Evolutionary conservation across 2,797 vertebrate genomes (phyloP).

Genomic region (Sus cebifrons): DNA sequence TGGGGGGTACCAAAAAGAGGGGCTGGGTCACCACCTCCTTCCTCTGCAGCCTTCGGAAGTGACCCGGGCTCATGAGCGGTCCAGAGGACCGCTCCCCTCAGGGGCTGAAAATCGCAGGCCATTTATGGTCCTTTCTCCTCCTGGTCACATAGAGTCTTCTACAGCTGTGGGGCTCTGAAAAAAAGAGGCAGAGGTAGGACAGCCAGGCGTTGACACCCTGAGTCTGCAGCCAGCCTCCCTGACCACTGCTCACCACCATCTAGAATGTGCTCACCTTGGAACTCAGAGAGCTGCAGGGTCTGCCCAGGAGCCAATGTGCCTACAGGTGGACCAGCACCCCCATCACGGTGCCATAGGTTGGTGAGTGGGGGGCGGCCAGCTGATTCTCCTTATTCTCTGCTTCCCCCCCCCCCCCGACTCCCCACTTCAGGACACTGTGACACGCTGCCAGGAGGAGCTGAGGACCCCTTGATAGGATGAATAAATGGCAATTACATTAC

Average conservation of each 20-base stretch:
- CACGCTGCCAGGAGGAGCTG: conserved; percentile 54
- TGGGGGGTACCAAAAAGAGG: background rate
- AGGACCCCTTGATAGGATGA: conserved; percentile 70
- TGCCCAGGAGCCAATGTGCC: background rate
- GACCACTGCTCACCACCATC: background rate
- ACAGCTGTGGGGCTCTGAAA: background rate
- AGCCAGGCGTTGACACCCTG: background rate
- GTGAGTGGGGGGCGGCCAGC: background rate
- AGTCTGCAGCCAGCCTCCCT: background rate
- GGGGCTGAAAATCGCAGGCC: background rate
- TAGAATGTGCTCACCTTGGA: background rate
- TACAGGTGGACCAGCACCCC: background rate
- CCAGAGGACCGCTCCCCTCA: background rate
- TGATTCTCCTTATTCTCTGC: background rate
- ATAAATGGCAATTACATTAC: conserved; percentile 82
- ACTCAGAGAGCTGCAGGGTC: background rate
- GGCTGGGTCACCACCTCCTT: background rate
- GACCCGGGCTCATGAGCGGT: background rate
- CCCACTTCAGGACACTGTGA: background rate
- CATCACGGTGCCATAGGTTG: background rate
- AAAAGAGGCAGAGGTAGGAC: background rate
- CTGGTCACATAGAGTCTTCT: background rate
- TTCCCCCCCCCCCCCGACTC: background rate
- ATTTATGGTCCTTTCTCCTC: accelerated
- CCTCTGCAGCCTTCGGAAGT: background rate